Percentiles rank a stretch among this genome's conserved stretches.
Conservation (phyloP, 2,113 vertebrate species). For the Stigmatopora argus region DNA sequence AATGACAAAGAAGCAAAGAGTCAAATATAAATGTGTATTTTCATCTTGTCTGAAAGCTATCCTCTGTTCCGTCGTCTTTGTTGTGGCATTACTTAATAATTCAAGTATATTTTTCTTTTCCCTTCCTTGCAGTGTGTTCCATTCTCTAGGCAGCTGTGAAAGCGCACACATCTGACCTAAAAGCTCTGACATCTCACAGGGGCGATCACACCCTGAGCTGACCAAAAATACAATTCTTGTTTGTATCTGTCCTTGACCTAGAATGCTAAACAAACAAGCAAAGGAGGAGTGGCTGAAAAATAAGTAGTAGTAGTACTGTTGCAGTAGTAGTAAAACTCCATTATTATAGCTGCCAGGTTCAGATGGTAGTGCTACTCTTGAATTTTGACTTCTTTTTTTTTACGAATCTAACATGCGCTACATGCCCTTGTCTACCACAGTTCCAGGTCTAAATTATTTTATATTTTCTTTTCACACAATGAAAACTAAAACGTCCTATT, state of each 20-base stretch:
- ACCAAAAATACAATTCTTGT: slow-evolving; percentile 28
- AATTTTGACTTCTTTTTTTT: too few species aligned
- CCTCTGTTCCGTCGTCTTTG: slow-evolving; percentile 27
- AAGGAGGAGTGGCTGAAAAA: slow-evolving; percentile 12
- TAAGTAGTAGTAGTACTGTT: background rate
- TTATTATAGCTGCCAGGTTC: background rate
- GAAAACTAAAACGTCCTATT: too few species aligned
- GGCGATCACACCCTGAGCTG: slow-evolving; percentile 47
- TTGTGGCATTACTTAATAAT: slow-evolving; percentile 37
- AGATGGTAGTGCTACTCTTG: background rate
- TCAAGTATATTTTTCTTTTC: slow-evolving; percentile 14
- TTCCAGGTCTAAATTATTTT: too few species aligned
- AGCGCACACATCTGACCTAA: slow-evolving; percentile 47
- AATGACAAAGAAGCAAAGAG: slow-evolving; percentile 14
- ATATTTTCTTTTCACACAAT: too few species aligned
- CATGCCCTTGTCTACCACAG: too few species aligned
- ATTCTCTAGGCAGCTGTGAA: slow-evolving; percentile 26
- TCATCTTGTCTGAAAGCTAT: background rate
- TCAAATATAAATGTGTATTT: background rate
- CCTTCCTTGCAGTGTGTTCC: slow-evolving; percentile 13
- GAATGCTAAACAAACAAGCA: slow-evolving; percentile 22
- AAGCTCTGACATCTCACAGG: slow-evolving; percentile 56
- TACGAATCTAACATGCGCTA: background rate
- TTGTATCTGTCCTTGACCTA: slow-evolving; percentile 44
- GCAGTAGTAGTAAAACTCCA: background rate